phyloP scores from a whole-genome alignment of 2,113 vertebrate species.

The Butorides virescens region DNA sequence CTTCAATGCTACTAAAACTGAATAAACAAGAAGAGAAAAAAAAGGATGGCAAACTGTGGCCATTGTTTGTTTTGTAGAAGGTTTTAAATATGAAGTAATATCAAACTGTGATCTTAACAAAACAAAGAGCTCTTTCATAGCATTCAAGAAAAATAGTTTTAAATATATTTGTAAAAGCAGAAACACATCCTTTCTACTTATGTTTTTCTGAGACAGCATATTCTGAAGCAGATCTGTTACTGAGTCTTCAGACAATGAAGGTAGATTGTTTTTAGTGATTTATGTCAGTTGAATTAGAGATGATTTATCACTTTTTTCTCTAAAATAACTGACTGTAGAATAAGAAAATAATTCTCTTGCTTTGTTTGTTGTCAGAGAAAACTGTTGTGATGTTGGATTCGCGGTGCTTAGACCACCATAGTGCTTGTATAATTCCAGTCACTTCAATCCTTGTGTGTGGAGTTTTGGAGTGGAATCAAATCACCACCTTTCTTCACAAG shows the following conservation, averaged over 20 bases:
- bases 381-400: neutral
- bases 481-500: neutral
- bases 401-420: neutral
- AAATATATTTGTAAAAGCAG: neutral
- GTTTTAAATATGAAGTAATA: neutral
- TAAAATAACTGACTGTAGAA: neutral
- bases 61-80: neutral
- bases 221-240: neutral
- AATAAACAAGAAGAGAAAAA: neutral
- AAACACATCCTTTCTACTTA: neutral
- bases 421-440: neutral
- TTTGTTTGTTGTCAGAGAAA: neutral
- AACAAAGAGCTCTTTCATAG: neutral
- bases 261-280: slow-evolving; percentile 32
- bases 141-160: neutral
- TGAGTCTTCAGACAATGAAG: neutral
- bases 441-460: neutral
- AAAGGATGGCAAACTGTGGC: neutral
- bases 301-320: slow-evolving; percentile 27
- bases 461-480: neutral
- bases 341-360: neutral
- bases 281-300: slow-evolving; percentile 1
- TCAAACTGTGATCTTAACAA: neutral
- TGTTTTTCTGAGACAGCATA: neutral
- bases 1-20: neutral